Evolutionary conservation across 2,888 invertebrate species (phyloP), one percentile per base, ranked within the genome.

Genomic region (Andrena praecox): DNA sequence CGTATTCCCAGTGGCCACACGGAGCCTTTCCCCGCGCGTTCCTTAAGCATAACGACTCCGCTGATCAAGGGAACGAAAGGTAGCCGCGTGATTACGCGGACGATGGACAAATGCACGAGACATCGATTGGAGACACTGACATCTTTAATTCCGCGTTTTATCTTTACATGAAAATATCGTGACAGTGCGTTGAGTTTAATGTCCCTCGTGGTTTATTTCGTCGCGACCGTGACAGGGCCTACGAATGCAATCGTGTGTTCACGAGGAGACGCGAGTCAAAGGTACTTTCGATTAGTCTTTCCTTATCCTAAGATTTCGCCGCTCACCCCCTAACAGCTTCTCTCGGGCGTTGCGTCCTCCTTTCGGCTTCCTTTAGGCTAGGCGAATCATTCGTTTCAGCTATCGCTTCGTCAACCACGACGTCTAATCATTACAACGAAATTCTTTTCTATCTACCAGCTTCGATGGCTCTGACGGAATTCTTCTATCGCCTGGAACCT

Each of bases 61-160:
- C 27, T 12, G 59, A 67, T 59, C 20, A 24, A 12, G 8, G 56
- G 63, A 77, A 78, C 48, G 29, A 50, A 76, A 64, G 42, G 20
- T 50, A 68, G 63, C 16, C 27, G 68, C 27, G 33, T 68, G 74
- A 79, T 85, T 80, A 78, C 68, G 67, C 60, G 77, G 86, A 84
- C 81, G 73, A 70, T 83, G 74, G 79, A 84, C 83, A 77, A 79
- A 80, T 71, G 76, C 79, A 73, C 82, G 67, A 73, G 48, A 77
- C 86, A 80, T 74, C 71, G 70, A 86, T 66, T 79, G 64, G 52
- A 71, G 62, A 76, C 78, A 64, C 75, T 77, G 67, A 66, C 35
- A 33, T 59, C 59, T 7, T 63, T 48, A 48, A 31, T 52, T 62
- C 42, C 35, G 31, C 54, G 20, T 60, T 42, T 59, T 73, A 66